A percentile compares a stretch with the other conserved stretches of the same genome.
phyloP scores from a whole-genome alignment of 2,888 invertebrate genomes.

The Cosmia trapezina region DNA sequence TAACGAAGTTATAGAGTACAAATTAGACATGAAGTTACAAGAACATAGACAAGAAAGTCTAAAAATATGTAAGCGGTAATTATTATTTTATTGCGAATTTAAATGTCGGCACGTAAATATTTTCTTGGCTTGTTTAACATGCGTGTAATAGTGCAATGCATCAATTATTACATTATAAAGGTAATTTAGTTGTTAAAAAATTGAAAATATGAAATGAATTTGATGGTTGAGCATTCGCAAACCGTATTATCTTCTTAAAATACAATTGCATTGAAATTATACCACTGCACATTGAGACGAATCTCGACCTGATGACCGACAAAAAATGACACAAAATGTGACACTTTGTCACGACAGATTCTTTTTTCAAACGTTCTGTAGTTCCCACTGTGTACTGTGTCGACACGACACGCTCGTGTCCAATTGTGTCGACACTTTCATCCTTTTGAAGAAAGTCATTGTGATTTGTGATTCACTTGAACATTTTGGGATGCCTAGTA shows the following conservation, averaged over 20 bases:
- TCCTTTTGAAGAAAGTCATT: conserved; percentile 64
- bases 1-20: conserved; percentile 37
- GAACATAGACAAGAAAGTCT: conserved; percentile 49
- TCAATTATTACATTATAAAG: not conserved
- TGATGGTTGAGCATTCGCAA: not conserved
- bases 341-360: conserved; percentile 76
- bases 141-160: conserved; percentile 34
- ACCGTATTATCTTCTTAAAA: not conserved
- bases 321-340: conserved; percentile 76
- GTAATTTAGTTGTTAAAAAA: not conserved
- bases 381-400: conserved; percentile 67
- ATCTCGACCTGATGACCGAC: conserved; percentile 59
- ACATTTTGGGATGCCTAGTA: conserved; percentile 45
- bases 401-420: conserved; percentile 68
- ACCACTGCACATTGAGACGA: conserved; percentile 37
- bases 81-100: conserved; percentile 55
- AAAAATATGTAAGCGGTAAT: conserved; percentile 50
- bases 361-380: conserved; percentile 71
- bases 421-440: conserved; percentile 69
- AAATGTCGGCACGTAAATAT: conserved; percentile 20
- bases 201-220: not conserved
- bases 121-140: conserved; percentile 37
- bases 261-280: conserved; percentile 16
- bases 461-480: conserved; percentile 41
- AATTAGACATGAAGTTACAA: conserved; percentile 9